Conservation (phyloP, 2,797 vertebrate species). For the Acanthurus tractus region DNA sequence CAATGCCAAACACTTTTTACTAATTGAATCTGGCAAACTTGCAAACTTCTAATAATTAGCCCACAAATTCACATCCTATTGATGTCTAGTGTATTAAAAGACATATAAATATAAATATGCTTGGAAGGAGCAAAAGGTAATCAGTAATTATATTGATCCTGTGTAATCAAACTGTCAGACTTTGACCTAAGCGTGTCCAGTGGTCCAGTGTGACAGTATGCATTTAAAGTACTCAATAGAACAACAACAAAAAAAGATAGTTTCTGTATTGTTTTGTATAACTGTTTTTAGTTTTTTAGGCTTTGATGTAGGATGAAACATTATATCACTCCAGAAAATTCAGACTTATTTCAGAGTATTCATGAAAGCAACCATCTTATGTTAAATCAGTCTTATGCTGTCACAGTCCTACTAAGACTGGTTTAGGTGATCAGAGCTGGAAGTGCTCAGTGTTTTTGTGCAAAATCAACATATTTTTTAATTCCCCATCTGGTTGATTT, state of each 20-base stretch:
- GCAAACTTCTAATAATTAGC: too few species aligned
- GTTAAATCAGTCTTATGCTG: slow-evolving; percentile 11
- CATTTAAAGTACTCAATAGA: not conserved
- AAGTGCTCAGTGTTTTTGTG: slow-evolving; percentile 48
- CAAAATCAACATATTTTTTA: slow-evolving; percentile 38
- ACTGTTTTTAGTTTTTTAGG: not conserved
- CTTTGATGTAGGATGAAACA: not conserved
- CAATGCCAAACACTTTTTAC: too few species aligned
- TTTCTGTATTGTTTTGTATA: not conserved
- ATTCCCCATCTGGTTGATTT: slow-evolving; percentile 21
- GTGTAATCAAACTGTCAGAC: too few species aligned
- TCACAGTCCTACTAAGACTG: slow-evolving; percentile 9
- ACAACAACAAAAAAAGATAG: not conserved
- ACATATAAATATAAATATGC: too few species aligned
- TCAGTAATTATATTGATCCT: too few species aligned
- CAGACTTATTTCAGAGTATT: slow-evolving; percentile 4
- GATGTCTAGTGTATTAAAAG: too few species aligned
- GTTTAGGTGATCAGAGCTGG: slow-evolving; percentile 31
- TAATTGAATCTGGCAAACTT: too few species aligned
- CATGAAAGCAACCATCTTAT: not conserved
- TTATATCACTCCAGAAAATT: slow-evolving; percentile 13
- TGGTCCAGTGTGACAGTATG: too few species aligned
- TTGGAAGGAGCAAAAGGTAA: too few species aligned
- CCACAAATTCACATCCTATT: too few species aligned
- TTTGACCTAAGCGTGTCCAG: too few species aligned